A percentile compares a stretch with the other conserved stretches of the same genome.
Conservation (phyloP, 2,113 vertebrate genomes). For the Tympanuchus pallidicinctus region DNA sequence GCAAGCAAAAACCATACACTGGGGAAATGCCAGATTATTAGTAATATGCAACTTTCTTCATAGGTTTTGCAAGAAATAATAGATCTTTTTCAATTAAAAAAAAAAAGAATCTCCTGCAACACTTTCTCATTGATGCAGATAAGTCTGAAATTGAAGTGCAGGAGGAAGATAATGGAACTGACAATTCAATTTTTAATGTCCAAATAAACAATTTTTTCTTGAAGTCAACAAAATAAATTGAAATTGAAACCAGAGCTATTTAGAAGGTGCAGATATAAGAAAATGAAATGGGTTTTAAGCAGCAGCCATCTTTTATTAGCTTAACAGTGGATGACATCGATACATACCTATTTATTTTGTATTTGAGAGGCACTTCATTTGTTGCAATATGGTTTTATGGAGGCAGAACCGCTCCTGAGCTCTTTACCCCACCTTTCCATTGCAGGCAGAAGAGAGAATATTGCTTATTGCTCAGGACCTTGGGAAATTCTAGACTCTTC, state of each 20-base stretch:
- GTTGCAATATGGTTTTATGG: background rate
- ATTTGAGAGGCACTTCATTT: conserved; percentile 9
- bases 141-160: conserved; percentile 40
- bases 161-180: background rate
- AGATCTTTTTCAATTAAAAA: conserved; percentile 17
- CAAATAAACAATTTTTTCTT: background rate
- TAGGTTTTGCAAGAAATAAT: conserved; percentile 34
- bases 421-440: background rate
- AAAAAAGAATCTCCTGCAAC: background rate
- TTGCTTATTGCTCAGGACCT: background rate
- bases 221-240: conserved; percentile 5
- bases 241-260: conserved; percentile 24
- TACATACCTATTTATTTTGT: conserved; percentile 3
- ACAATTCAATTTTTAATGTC: conserved; percentile 39
- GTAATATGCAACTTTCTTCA: conserved; percentile 46
- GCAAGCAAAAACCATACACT: conserved; percentile 44
- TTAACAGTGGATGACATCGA: background rate
- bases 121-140: background rate
- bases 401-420: background rate
- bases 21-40: conserved; percentile 48
- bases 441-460: background rate
- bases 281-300: background rate
- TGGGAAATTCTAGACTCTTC: background rate
- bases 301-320: conserved; percentile 2
- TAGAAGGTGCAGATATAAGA: background rate